Evolutionary conservation across 2,888 invertebrate species (phyloP), one percentile per base, ranked within the genome.

Genomic region (Conops quadrifasciatus): DNA sequence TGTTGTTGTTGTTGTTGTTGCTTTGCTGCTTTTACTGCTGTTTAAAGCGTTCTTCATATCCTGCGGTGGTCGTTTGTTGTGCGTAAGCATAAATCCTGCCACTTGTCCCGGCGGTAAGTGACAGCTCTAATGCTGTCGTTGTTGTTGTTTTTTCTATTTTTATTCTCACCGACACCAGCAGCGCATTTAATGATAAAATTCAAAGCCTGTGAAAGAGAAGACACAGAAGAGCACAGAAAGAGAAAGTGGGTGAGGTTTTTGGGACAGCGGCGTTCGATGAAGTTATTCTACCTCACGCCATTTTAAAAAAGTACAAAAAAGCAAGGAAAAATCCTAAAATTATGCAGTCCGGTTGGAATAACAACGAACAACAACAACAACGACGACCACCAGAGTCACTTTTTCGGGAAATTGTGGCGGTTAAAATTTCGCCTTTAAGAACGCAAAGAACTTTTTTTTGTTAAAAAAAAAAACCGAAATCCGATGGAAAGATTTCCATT

Each of bases 21-120:
- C 76, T 77, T 78, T 79, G 80, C 80, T 36, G 36, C 36, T 4
- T 36, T 36, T 9, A 36, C 80, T 79, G 78, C 77, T 71, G 67
- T 56, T 71, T 80, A 79, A 80, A 79, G 79, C 80, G 78, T 71
- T 78, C 79, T 80, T 79, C 81, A 78, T 83, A 81, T 83, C 82
- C 81, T 83, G 82, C 79, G 83, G 82, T 81, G 82, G 79, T 81
- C 83, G 82, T 83, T 82, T 82, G 79, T 80, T 81, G 81, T 79
- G 80, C 79, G 79, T 80, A 79, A 80, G 79, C 81, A 82, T 81
- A 83, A 82, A 81, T 82, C 80, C 80, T 78, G 71, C 78, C 79
- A 76, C 80, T 74, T 75, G 80, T 82, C 82, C 82, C 82, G 81
- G 79, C 79, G 82, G 82, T 81, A 81, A 78, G 75, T 79, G 80